A percentile compares a stretch with the other conserved stretches of the same genome.
Evolutionary conservation across 2,888 invertebrate species (phyloP).

Genomic region (Acanthopleura granulata): DNA sequence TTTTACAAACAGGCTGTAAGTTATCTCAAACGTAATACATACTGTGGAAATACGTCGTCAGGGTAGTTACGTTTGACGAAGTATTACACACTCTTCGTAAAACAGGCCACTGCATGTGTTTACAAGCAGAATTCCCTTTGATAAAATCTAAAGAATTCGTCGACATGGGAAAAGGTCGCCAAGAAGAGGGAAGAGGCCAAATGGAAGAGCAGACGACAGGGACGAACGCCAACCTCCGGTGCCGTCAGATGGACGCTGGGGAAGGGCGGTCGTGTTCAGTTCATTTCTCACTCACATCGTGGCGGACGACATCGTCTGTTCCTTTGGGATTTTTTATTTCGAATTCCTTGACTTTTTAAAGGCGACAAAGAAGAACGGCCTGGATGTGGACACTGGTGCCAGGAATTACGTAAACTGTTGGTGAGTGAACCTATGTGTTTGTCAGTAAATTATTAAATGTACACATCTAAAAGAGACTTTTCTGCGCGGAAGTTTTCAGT

Average conservation of each 20-base stretch:
- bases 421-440: constrained; percentile 73
- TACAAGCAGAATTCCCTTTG: neutral
- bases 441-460: neutral
- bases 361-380: constrained; percentile 89
- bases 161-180: constrained; percentile 32
- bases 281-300: constrained; percentile 93
- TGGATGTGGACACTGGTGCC: constrained; percentile 95
- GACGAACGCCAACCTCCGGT: constrained; percentile 24
- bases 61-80: too few relatives aligned
- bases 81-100: too few relatives aligned
- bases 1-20: too few relatives aligned
- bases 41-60: too few relatives aligned
- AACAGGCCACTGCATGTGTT: too few relatives aligned
- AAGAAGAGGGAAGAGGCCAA: constrained; percentile 18
- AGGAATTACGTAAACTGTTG: constrained; percentile 94
- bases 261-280: constrained; percentile 93
- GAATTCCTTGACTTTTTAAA: constrained; percentile 87
- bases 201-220: neutral
- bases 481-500: too few relatives aligned
- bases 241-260: constrained; percentile 88
- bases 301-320: constrained; percentile 98
- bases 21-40: too few relatives aligned
- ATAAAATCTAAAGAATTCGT: neutral
- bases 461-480: too few relatives aligned
- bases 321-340: constrained; percentile 93